Evolutionary conservation across 1,140 invertebrate genomes (phyloP).

Genomic region (Aphis gossypii): DNA sequence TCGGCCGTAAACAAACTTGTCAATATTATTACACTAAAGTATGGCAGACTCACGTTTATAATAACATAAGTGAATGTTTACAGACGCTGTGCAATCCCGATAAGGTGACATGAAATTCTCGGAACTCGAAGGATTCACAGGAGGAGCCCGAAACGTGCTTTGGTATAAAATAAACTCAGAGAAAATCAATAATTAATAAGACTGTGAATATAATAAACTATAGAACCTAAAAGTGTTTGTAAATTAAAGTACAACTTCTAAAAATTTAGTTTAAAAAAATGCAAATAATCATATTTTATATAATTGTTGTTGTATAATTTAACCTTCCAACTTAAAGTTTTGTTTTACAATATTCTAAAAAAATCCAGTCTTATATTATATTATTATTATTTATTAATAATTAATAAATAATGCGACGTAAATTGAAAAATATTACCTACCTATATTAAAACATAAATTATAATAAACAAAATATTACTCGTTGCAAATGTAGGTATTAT

Average conservation of each 20-base stretch:
- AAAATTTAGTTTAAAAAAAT: background rate
- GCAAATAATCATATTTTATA: background rate
- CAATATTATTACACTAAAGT: background rate
- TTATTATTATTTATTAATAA: background rate
- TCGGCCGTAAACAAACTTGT: background rate
- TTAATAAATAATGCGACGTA: background rate
- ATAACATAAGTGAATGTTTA: background rate
- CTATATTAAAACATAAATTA: background rate
- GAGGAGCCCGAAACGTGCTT: background rate
- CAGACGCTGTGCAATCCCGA: background rate
- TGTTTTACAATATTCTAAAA: background rate
- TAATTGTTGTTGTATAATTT: background rate
- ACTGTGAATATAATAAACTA: background rate
- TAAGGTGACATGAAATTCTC: background rate
- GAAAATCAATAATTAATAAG: background rate
- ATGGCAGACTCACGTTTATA: background rate
- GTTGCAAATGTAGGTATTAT: background rate
- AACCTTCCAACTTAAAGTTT: background rate
- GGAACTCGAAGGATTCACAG: background rate
- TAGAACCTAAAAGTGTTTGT: background rate
- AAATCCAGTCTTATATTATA: background rate
- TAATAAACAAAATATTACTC: background rate
- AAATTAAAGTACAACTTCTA: background rate
- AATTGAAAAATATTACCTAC: background rate
- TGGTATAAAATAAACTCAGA: background rate